These are phyloP conservation scores for Dicyrtoma fusca DNA, from an alignment of 2,888 invertebrate species.

Conservation along the genomic window DNA sequence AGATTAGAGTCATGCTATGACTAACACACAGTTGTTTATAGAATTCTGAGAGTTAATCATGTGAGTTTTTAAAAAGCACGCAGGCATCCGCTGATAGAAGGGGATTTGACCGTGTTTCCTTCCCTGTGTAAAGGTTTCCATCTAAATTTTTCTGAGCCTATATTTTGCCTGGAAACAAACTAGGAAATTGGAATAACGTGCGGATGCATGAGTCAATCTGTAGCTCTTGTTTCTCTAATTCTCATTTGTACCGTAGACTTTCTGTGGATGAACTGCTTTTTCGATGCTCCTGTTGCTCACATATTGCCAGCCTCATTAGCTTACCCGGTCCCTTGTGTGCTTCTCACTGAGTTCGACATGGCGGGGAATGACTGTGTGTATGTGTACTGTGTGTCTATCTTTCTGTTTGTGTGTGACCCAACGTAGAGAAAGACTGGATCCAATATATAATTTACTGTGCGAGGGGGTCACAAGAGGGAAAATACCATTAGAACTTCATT, in stretches of 20 bases:
- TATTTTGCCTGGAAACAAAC: background rate
- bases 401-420: background rate
- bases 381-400: background rate
- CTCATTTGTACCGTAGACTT: no score
- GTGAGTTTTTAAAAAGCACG: no score
- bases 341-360: background rate
- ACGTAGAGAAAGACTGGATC: background rate
- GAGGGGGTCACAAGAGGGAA: slow-evolving; percentile 37
- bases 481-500: background rate
- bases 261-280: no score
- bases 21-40: no score
- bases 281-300: slow-evolving; percentile 1
- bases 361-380: no score
- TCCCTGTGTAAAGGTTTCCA: no score
- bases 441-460: slow-evolving; percentile 33
- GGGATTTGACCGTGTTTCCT: no score
- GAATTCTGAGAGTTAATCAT: no score
- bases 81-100: no score
- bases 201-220: slow-evolving; percentile 17
- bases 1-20: no score
- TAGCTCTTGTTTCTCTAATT: background rate
- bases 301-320: slow-evolving; percentile 40
- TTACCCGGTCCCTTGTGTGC: slow-evolving; percentile 22
- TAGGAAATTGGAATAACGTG: no score
- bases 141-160: no score